A percentile compares a stretch with the other conserved stretches of the same genome.
Evolutionary conservation across 1,140 invertebrate species (phyloP).

Genomic region (Calliphora vicina): DNA sequence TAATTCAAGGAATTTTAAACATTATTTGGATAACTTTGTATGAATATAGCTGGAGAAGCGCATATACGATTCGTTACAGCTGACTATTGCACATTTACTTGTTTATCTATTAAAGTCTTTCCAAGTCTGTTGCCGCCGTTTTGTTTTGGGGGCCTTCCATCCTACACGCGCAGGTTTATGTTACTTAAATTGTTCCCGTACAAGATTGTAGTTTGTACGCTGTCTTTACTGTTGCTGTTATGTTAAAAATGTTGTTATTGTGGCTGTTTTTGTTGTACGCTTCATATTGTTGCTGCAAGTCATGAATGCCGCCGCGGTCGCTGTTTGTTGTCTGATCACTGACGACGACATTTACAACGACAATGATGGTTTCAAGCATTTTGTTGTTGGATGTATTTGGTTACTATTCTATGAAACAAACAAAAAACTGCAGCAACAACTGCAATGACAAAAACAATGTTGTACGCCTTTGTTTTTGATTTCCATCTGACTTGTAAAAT

Average conservation of each 20-base stretch:
- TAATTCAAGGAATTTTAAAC: too few species aligned
- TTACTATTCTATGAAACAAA: too few species aligned
- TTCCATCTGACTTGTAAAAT: too few species aligned
- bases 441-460: too few species aligned
- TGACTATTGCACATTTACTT: neutral
- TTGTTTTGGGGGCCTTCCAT: neutral
- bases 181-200: neutral
- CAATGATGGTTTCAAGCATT: neutral
- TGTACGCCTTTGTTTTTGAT: too few species aligned
- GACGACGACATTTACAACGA: neutral
- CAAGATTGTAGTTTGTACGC: neutral
- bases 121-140: neutral
- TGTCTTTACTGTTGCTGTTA: neutral
- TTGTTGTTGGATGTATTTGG: too few species aligned
- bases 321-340: neutral
- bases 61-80: too few species aligned
- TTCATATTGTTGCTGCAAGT: neutral
- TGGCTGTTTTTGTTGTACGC: neutral
- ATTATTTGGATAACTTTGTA: too few species aligned
- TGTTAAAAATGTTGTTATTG: neutral
- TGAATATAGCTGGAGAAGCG: too few species aligned
- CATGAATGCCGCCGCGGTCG: neutral
- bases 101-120: neutral
- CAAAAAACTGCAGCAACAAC: too few species aligned
- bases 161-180: conserved; percentile 1